These are phyloP conservation scores for Melanotaenia parkinsoni DNA, from an alignment of 2,797 vertebrate genomes.

Conservation along the genomic window DNA sequence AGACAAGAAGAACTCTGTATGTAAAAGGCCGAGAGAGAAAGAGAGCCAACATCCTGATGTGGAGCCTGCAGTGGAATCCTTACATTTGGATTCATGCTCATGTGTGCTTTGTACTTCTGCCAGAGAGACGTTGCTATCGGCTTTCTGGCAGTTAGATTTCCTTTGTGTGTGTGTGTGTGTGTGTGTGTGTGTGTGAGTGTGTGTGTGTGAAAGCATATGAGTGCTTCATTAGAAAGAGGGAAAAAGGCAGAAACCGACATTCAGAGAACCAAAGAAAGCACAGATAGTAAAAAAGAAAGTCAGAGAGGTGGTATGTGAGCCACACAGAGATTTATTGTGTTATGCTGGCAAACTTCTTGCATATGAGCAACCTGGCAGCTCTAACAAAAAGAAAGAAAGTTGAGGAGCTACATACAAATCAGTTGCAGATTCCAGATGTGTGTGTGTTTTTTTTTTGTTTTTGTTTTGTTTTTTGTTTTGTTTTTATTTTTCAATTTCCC, in stretches of 20 bases:
- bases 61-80: slow-evolving; percentile 57
- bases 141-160: slow-evolving; percentile 53
- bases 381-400: slow-evolving; percentile 31
- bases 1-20: slow-evolving; percentile 23
- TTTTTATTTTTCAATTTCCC: slow-evolving; percentile 14
- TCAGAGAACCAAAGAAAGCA: slow-evolving; percentile 21
- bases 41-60: slow-evolving; percentile 60
- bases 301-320: slow-evolving; percentile 21
- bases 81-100: slow-evolving; percentile 74
- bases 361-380: slow-evolving; percentile 48
- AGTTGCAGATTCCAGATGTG: slow-evolving; percentile 42
- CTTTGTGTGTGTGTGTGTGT: slow-evolving; percentile 35
- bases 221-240: slow-evolving; percentile 7
- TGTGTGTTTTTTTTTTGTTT: background rate
- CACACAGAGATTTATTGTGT: slow-evolving; percentile 26
- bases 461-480: background rate
- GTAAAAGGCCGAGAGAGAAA: slow-evolving; percentile 24
- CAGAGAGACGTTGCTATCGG: slow-evolving; percentile 67
- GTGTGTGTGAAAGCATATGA: slow-evolving; percentile 18
- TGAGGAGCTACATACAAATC: slow-evolving; percentile 29
- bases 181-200: slow-evolving; percentile 29
- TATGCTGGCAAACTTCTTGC: slow-evolving; percentile 27
- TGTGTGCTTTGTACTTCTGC: slow-evolving; percentile 76
- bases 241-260: slow-evolving; percentile 27
- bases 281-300: slow-evolving; percentile 17